These are phyloP conservation scores for Ecdyonurus torrentis DNA, from an alignment of 2,888 invertebrate genomes.

Conservation along the genomic window DNA sequence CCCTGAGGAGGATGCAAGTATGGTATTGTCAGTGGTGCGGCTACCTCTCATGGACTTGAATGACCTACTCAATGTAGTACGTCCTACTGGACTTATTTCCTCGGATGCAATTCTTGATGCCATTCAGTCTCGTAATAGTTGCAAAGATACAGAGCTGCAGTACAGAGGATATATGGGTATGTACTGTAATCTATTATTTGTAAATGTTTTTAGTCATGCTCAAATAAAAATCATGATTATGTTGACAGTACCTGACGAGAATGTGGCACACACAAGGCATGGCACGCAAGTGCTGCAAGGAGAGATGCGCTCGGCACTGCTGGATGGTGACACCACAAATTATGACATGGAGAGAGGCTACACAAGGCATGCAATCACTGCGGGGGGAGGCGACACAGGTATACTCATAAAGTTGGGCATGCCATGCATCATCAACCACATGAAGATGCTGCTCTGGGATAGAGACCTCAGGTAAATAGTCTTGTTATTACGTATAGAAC, in stretches of 20 bases:
- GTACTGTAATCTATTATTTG: too few relatives aligned
- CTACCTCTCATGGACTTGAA: constrained; percentile 76
- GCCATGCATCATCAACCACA: constrained; percentile 82
- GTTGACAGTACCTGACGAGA: constrained; percentile 65
- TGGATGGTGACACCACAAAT: constrained; percentile 73
- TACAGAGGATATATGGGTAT: constrained; percentile 68
- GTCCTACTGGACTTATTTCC: constrained; percentile 71
- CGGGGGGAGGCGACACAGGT: constrained; percentile 49
- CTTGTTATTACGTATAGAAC: too few relatives aligned
- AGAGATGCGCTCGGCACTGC: constrained; percentile 70
- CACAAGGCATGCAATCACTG: constrained; percentile 70
- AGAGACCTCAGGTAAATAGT: constrained; percentile 53
- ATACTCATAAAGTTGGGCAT: constrained; percentile 72
- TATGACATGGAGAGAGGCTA: constrained; percentile 91
- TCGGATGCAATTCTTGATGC: constrained; percentile 89
- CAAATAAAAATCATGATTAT: too few relatives aligned
- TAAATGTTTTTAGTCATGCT: too few relatives aligned
- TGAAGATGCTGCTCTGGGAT: constrained; percentile 89
- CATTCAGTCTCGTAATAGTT: constrained; percentile 70
- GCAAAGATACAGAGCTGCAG: constrained; percentile 56
- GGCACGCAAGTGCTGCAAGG: constrained; percentile 79
- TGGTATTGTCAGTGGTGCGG: constrained; percentile 34
- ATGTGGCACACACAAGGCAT: constrained; percentile 67
- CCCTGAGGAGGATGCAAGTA: constrained; percentile 15
- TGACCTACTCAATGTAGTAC: constrained; percentile 74